These are phyloP conservation scores for Grallaria varia DNA, from an alignment of 2,113 vertebrate species.

Conservation along the genomic window DNA sequence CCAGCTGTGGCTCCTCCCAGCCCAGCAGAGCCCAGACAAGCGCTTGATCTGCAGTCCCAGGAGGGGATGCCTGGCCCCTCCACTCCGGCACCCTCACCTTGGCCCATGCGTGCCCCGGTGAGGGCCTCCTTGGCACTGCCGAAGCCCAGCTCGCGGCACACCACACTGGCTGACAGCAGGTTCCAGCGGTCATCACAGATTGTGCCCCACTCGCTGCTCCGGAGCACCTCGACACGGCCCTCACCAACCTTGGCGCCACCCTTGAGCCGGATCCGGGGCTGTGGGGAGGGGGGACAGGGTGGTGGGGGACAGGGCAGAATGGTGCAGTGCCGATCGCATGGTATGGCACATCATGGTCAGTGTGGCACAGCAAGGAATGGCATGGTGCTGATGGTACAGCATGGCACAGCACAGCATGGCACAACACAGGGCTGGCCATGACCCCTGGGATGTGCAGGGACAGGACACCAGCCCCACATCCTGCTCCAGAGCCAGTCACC, in stretches of 20 bases:
- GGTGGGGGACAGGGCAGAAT: accelerated
- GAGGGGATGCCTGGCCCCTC: accelerated
- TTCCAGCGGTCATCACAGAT: constrained; percentile 94
- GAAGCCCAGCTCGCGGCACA: constrained; percentile 95
- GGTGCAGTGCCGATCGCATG: accelerated
- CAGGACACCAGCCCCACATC: not conserved
- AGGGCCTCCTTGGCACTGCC: constrained; percentile 93
- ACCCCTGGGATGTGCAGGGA: not conserved
- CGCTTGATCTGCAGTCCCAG: accelerated
- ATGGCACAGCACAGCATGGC: not conserved
- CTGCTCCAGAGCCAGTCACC: accelerated
- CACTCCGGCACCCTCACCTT: constrained; percentile 77
- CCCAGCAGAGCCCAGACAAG: not conserved
- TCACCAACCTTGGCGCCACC: constrained; percentile 85
- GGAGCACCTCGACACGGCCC: constrained; percentile 92
- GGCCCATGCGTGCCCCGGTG: constrained; percentile 90
- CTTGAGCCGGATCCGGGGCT: constrained; percentile 86
- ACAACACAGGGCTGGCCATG: not conserved
- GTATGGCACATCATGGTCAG: not conserved
- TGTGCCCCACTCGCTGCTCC: constrained; percentile 87
- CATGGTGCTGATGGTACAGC: accelerated
- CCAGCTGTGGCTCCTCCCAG: accelerated
- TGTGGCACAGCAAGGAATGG: too few species aligned
- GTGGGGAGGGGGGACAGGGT: not conserved
- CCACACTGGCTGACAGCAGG: constrained; percentile 88